A percentile compares a stretch with the other conserved stretches of the same genome.
These are phyloP conservation scores for Cygnus olor DNA, from an alignment of 2,797 vertebrate species.

Conservation along the genomic window DNA sequence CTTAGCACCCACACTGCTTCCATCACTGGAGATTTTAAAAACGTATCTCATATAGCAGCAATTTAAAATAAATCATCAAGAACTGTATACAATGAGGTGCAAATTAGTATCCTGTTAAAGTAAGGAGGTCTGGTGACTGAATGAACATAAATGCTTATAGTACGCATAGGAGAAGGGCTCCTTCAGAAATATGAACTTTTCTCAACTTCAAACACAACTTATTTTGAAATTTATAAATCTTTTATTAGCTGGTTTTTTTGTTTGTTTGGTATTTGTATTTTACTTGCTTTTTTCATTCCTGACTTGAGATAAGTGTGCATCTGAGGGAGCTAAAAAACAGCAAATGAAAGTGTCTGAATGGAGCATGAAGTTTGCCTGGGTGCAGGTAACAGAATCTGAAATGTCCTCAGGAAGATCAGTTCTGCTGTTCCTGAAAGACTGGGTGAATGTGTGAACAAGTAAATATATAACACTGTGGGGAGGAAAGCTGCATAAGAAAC, in stretches of 20 bases:
- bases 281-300: not conserved
- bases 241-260: not conserved
- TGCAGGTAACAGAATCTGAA: not conserved
- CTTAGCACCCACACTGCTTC: not conserved
- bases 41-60: not conserved
- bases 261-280: not conserved
- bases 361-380: not conserved
- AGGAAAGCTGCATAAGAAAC: not conserved
- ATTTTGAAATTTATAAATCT: not conserved
- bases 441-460: not conserved
- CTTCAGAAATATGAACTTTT: not conserved
- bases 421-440: not conserved
- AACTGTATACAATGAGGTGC: not conserved
- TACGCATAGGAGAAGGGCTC: not conserved
- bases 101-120: not conserved
- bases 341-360: not conserved
- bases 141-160: not conserved
- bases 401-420: not conserved
- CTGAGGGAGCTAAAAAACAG: not conserved
- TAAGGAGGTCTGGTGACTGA: not conserved
- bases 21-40: not conserved
- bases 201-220: not conserved
- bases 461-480: not conserved
- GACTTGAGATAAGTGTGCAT: not conserved
- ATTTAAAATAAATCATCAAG: not conserved